Conservation (phyloP, 37 sponge, comb jelly and placozoan genomes). For the Hexactinellida sp. region DNA sequence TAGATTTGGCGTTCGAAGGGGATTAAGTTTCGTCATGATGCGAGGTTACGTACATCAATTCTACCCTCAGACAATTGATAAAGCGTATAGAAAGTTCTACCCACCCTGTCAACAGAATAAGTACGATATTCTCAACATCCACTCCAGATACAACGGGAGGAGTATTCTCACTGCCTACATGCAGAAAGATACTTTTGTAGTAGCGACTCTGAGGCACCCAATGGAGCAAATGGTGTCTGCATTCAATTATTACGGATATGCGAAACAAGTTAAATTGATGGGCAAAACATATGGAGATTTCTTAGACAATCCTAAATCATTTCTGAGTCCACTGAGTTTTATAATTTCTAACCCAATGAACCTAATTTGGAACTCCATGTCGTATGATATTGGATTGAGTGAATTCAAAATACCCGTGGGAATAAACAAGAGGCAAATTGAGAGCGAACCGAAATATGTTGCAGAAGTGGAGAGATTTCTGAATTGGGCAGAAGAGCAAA, state of each 20-base stretch:
- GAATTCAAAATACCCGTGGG: not conserved
- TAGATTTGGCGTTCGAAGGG: not conserved
- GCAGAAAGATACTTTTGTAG: not conserved
- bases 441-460: not conserved
- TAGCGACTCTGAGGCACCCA: not conserved
- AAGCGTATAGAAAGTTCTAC: not conserved
- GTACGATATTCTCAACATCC: not conserved
- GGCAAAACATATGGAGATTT: not conserved
- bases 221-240: not conserved
- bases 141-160: not conserved
- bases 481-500: not conserved
- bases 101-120: not conserved
- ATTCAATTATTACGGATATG: not conserved
- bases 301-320: not conserved
- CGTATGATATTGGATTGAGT: not conserved
- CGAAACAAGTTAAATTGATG: not conserved
- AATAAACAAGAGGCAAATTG: not conserved
- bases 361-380: not conserved
- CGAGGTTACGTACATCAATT: not conserved
- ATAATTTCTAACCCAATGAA: not conserved
- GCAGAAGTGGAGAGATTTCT: not conserved
- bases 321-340: not conserved
- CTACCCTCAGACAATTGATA: not conserved
- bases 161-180: not conserved
- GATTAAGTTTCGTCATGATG: not conserved